Percentiles rank a stretch among this genome's conserved stretches.
These are phyloP conservation scores for Achatina immaculata DNA, from an alignment of 1,140 invertebrate species.

Conservation along the genomic window DNA sequence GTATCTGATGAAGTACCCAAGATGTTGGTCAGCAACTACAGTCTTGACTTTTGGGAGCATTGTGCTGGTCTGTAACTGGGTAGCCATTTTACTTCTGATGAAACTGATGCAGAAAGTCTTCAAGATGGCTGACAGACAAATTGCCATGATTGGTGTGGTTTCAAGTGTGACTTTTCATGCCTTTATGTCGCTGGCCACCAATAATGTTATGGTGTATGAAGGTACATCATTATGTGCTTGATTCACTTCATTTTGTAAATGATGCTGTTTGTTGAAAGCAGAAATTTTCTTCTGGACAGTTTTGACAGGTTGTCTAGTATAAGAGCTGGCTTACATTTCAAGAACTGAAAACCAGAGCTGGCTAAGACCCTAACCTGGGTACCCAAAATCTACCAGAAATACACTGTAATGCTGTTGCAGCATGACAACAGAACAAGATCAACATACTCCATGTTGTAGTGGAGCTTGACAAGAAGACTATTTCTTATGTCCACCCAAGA, in stretches of 20 bases:
- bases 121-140: conserved; percentile 25
- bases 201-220: conserved; percentile 28
- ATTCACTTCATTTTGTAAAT: neutral
- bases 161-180: neutral
- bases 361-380: too few relatives aligned
- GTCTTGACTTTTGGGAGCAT: neutral
- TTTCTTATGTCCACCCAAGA: too few relatives aligned
- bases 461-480: too few relatives aligned
- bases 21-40: conserved; percentile 13
- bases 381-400: too few relatives aligned
- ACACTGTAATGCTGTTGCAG: too few relatives aligned
- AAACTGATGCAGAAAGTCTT: conserved; percentile 15
- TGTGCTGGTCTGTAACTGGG: conserved; percentile 2
- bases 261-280: neutral
- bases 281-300: neutral
- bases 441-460: too few relatives aligned
- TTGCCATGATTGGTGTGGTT: conserved; percentile 7
- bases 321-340: too few relatives aligned
- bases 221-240: neutral
- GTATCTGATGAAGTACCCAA: conserved; percentile 30
- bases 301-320: neutral
- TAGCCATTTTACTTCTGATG: conserved; percentile 5
- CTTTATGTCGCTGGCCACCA: conserved; percentile 7
- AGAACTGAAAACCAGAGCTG: too few relatives aligned
- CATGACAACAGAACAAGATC: too few relatives aligned